These are phyloP conservation scores for Cichlasoma orientale DNA, from an alignment of 2,797 vertebrate species.

Conservation along the genomic window DNA sequence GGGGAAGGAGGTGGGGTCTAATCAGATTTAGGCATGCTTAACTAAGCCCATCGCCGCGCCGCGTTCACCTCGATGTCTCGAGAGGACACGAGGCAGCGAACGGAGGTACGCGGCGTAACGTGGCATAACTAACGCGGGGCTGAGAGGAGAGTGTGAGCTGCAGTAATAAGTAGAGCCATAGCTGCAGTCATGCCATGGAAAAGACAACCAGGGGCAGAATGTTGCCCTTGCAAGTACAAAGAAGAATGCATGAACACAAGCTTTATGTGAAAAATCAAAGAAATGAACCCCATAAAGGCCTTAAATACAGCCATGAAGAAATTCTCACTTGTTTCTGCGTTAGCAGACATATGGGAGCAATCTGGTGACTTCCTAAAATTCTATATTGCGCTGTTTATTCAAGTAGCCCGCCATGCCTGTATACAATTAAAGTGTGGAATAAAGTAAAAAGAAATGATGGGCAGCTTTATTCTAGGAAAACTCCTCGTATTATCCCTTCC, in stretches of 20 bases:
- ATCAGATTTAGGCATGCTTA: conserved; percentile 76
- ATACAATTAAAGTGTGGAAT: conserved; percentile 32
- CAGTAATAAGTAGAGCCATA: conserved; percentile 44
- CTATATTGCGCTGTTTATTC: conserved; percentile 26
- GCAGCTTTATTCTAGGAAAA: conserved; percentile 45
- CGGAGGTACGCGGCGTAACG: conserved; percentile 54
- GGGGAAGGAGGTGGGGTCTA: conserved; percentile 38
- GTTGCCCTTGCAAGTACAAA: not conserved
- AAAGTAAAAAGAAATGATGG: conserved; percentile 47
- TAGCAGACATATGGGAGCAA: not conserved
- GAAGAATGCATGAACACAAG: not conserved
- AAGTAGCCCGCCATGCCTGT: conserved; percentile 23
- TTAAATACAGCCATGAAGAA: not conserved
- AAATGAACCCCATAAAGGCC: not conserved
- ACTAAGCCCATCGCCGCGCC: conserved; percentile 66
- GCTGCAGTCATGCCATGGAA: conserved; percentile 4
- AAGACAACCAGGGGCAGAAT: not conserved
- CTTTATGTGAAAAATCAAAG: conserved; percentile 11
- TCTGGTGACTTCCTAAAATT: conserved; percentile 11
- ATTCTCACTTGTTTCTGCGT: not conserved
- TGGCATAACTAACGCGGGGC: conserved; percentile 52
- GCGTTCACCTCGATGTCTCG: conserved; percentile 51
- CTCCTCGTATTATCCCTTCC: conserved; percentile 30
- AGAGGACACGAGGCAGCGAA: conserved; percentile 42
- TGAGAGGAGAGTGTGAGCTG: conserved; percentile 45